Percentiles rank a stretch among this genome's conserved stretches.
Conservation (phyloP, 2,113 vertebrate species). For the Neofelis nebulosa region DNA sequence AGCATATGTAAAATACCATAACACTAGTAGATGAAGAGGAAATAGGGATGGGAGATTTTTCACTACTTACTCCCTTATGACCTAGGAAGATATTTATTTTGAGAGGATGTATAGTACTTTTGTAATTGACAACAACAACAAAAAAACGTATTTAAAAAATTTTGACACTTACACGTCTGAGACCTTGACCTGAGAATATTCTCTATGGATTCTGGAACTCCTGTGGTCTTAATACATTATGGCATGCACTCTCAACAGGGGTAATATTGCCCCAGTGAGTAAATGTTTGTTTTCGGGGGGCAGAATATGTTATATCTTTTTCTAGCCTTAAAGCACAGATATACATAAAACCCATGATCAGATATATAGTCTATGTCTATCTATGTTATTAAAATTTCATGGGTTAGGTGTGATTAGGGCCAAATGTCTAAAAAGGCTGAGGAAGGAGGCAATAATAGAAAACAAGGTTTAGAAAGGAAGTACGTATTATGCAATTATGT, state of each 20-base stretch:
- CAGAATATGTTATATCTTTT: background rate
- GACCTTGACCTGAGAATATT: background rate
- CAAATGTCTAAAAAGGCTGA: background rate
- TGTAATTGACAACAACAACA: background rate
- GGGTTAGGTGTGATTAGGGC: rapidly evolving
- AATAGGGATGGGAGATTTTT: background rate
- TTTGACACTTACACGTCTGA: background rate
- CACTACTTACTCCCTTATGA: background rate
- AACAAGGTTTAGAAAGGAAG: background rate
- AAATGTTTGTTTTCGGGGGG: background rate
- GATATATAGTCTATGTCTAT: background rate
- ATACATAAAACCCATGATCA: background rate
- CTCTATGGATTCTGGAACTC: background rate
- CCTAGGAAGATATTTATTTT: background rate
- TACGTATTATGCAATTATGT: background rate
- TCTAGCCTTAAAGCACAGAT: background rate
- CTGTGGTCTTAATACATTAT: background rate
- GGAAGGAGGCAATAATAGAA: background rate
- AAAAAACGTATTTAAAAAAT: background rate
- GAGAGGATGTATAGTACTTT: background rate
- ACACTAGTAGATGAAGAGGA: background rate
- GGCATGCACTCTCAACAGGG: background rate
- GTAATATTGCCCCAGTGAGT: rapidly evolving
- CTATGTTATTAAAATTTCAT: background rate
- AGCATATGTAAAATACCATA: background rate